These are phyloP conservation scores for Hedychridium roseum DNA, from an alignment of 2,888 invertebrate species.

Conservation along the genomic window DNA sequence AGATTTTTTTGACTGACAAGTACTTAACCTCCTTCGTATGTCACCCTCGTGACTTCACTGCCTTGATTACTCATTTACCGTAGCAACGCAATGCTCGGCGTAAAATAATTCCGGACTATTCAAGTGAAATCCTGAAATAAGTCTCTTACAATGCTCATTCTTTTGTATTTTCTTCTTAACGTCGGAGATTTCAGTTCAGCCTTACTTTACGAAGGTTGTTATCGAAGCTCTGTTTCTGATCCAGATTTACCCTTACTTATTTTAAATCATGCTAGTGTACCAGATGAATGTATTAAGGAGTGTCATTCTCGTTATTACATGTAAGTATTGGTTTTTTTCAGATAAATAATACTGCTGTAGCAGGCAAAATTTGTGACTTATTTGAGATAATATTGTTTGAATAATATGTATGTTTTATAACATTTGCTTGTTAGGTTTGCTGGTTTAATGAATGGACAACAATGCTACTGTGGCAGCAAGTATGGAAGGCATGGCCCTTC, in stretches of 20 bases:
- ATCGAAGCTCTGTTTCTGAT: conserved; percentile 37
- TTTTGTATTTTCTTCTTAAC: too few relatives aligned
- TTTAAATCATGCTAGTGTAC: conserved; percentile 36
- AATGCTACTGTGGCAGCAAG: conserved; percentile 66
- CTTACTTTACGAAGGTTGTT: conserved; percentile 55
- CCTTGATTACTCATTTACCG: too few relatives aligned
- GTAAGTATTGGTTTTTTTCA: conserved; percentile 37
- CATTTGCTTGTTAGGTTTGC: conserved; percentile 58
- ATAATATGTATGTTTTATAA: neutral
- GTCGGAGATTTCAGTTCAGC: too few relatives aligned
- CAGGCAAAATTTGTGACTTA: too few relatives aligned
- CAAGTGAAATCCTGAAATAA: too few relatives aligned
- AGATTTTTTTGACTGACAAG: too few relatives aligned
- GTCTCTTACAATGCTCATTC: too few relatives aligned
- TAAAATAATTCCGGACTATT: too few relatives aligned
- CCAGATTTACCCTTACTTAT: conserved; percentile 42
- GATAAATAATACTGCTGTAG: too few relatives aligned
- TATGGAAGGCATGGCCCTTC: conserved; percentile 53
- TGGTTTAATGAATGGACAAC: conserved; percentile 63
- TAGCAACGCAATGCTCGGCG: too few relatives aligned
- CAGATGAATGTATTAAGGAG: conserved; percentile 46
- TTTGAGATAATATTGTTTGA: neutral
- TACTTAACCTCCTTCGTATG: too few relatives aligned
- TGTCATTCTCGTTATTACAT: conserved; percentile 55
- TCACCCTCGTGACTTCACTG: too few relatives aligned